Evolutionary conservation across 2,888 invertebrate genomes (phyloP), one percentile per base, ranked within the genome.

Genomic region (Formica aserva): DNA sequence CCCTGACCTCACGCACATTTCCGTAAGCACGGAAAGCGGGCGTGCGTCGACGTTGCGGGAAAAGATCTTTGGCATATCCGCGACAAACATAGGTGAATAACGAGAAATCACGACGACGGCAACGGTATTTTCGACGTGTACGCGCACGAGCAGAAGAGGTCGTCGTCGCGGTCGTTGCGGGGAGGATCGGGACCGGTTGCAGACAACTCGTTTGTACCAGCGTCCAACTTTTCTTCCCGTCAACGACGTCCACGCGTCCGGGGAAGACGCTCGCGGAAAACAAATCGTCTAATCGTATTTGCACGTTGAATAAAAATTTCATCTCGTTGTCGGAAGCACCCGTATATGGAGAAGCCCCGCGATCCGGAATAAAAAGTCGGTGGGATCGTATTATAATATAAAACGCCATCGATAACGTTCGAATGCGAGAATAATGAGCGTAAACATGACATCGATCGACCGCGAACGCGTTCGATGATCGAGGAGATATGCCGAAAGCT

Each of bases 1-100:
- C 93, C 94, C 93, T 77, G 77, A 92, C 92, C 93, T 93, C 93
- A 93, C 92, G 91, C 92, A 91, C 92, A 92, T 91, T 90, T 90
- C 88, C 89, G 88, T 90, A 86, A 84, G 86, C 85, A 89, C 89
- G 91, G 91, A 8, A 52, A 52, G 18, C 48, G 48, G 90, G 91
- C 87, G 90, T 89, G 90, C 89, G 84, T 85, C 83, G 75, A 89
- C 82, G 77, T 85, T 80, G 87, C 66, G 81, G 83, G 60, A 75
- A 77, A 45, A 60, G 84, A 83, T 72, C 29, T 65, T 55, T 74
- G 72, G 67, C 55, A 63, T 41, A 65, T 74, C 41, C 55, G 82
- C 48, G 63, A 18, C 41, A 66, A 71, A 13, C 57, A 55, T 15
- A 45, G 76, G 69, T 38, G 74, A 26, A 55, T 18, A n/a, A 52